These are phyloP conservation scores for Calosoma granatense DNA, from an alignment of 1,140 invertebrate genomes.

Conservation along the genomic window DNA sequence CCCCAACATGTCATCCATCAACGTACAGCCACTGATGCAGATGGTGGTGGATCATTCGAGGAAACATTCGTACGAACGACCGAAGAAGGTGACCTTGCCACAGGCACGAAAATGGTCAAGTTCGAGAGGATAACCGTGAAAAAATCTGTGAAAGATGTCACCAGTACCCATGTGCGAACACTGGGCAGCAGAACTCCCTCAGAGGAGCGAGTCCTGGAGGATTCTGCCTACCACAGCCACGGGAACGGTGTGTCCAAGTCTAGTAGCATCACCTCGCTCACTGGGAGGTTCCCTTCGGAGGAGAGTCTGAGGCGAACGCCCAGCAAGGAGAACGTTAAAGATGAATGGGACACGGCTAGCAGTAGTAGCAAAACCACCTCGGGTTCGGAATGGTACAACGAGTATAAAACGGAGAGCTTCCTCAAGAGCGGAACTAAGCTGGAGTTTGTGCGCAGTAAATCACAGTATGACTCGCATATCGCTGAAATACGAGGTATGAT, in stretches of 20 bases:
- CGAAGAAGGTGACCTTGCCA: conserved; percentile 51
- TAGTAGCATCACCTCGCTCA: conserved; percentile 31
- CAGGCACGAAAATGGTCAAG: conserved; percentile 50
- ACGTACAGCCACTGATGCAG: background rate
- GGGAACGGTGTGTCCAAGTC: conserved; percentile 39
- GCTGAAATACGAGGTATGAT: conserved; percentile 74
- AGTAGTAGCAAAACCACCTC: conserved; percentile 26
- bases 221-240: conserved; percentile 42
- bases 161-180: conserved; percentile 21
- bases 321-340: conserved; percentile 22
- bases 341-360: conserved; percentile 23
- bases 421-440: conserved; percentile 38
- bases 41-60: conserved; percentile 36
- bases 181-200: conserved; percentile 40
- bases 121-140: conserved; percentile 54
- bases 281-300: conserved; percentile 46
- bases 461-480: conserved; percentile 80
- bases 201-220: conserved; percentile 40
- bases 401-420: conserved; percentile 45
- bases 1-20: background rate
- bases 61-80: conserved; percentile 45
- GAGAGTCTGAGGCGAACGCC: conserved; percentile 36
- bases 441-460: conserved; percentile 49
- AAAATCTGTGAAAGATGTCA: conserved; percentile 41
- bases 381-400: conserved; percentile 46